Conservation (phyloP, 2,888 invertebrate genomes). For the Icerya purchasi region DNA sequence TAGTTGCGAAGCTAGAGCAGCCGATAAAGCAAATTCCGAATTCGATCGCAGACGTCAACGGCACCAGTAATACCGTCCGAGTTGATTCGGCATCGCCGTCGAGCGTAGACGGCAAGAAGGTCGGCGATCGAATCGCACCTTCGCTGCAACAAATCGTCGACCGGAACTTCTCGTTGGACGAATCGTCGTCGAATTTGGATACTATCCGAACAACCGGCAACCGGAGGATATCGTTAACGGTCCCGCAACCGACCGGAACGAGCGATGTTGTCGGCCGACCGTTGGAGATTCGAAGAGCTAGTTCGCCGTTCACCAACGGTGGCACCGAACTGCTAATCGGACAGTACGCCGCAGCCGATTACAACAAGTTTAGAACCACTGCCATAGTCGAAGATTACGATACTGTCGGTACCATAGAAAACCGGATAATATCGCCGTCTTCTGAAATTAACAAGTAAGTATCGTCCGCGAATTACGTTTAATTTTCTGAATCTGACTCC, state of each 20-base stretch:
- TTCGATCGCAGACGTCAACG: too few species aligned
- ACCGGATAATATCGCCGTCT: background rate
- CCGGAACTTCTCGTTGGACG: slow-evolving; percentile 11
- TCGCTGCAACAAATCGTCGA: slow-evolving; percentile 1
- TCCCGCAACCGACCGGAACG: background rate
- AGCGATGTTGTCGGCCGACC: background rate
- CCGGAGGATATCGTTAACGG: slow-evolving; percentile 5
- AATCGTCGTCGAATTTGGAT: slow-evolving; percentile 5
- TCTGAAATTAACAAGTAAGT: background rate
- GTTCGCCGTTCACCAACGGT: slow-evolving; percentile 43
- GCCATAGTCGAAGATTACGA: slow-evolving; percentile 10
- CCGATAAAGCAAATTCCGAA: too few species aligned
- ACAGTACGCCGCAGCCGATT: slow-evolving; percentile 7
- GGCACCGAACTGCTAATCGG: slow-evolving; percentile 52
- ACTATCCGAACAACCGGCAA: too few species aligned
- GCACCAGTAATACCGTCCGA: too few species aligned
- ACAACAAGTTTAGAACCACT: slow-evolving; percentile 11
- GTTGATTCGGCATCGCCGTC: too few species aligned
- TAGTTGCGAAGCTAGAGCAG: too few species aligned
- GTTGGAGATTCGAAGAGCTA: slow-evolving; percentile 24
- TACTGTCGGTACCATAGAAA: background rate
- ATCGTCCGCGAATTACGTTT: too few species aligned
- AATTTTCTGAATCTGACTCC: too few species aligned
- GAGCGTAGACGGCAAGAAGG: too few species aligned
- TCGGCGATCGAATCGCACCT: too few species aligned